Evolutionary conservation across 2,113 vertebrate genomes (phyloP), one percentile per base, ranked within the genome.

Genomic region (Addax nasomaculatus): DNA sequence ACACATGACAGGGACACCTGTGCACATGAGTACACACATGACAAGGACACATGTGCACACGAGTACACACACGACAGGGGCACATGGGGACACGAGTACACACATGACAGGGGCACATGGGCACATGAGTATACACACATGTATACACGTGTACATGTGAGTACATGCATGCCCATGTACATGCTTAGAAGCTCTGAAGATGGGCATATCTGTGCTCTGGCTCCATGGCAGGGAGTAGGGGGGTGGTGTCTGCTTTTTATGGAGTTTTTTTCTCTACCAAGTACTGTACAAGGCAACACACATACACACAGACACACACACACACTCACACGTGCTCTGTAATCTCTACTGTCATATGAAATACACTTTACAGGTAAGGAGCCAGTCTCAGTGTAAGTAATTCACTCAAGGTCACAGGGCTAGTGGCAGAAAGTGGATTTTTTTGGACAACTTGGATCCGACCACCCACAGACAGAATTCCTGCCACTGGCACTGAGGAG

Each of bases 1-100:
- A 27, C 1, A 57, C 55, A 9, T 5, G 11, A 25, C 33, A 6
- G 88, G 60, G 57, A 19, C 19, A 62, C 1, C 0, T 13, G 45
- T 10, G 45, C 1, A 11, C 9, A 57, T 0, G 0, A 27, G 57
- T 58, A 51, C 2, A 55, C 8, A 58, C 23, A 11, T 0, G 57
- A 58, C 36, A 11, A 80, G 60, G 33, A 25, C 19, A 55, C 1
- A 0, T 13, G 33, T 19, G 47, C 49, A 19, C 33, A 7, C 5
- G 58, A 85, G 21, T 57, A 55, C 15, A 16, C 53, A 57, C 0
- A 4, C 8, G 21, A 58, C 45, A 11, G 85, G 70, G 58, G 6
- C 25, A 62, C 2, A 0, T 13, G 33, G 33, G 33, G 14, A 21
- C 39, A 7, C 2, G 79, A 85, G 13, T 33, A 73, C 10, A 14